phyloP scores from a whole-genome alignment of 1,140 invertebrate genomes.

The Aphelinus atriplicis region DNA sequence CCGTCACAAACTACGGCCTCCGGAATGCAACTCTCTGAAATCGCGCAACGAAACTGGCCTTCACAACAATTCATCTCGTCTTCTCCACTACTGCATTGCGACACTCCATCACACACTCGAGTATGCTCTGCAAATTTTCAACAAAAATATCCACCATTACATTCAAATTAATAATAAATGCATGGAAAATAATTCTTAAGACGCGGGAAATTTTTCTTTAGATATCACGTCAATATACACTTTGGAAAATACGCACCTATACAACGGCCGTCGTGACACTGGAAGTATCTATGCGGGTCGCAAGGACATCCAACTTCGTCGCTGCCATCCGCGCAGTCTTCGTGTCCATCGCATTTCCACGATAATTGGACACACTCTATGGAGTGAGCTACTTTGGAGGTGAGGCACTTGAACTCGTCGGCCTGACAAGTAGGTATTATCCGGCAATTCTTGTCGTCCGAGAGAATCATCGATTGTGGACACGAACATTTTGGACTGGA shows the following conservation, averaged over 20 bases:
- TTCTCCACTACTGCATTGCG: conserved; percentile 76
- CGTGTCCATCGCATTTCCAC: conserved; percentile 86
- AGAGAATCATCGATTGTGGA: conserved; percentile 77
- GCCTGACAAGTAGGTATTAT: conserved; percentile 77
- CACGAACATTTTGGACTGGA: conserved; percentile 73
- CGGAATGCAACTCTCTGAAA: conserved; percentile 71
- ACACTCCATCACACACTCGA: conserved; percentile 76
- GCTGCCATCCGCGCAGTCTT: conserved; percentile 84
- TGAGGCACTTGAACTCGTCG: conserved; percentile 80
- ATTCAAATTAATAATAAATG: not conserved
- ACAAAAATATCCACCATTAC: too few relatives aligned
- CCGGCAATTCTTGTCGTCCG: conserved; percentile 76
- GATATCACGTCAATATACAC: too few relatives aligned
- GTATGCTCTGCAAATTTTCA: conserved; percentile 52
- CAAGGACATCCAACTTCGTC: conserved; percentile 80
- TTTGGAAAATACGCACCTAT: conserved; percentile 68
- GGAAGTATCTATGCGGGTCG: conserved; percentile 72
- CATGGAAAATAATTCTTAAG: not conserved
- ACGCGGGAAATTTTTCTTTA: not conserved
- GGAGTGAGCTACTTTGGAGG: conserved; percentile 56
- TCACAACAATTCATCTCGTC: conserved; percentile 73
- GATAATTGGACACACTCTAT: conserved; percentile 82
- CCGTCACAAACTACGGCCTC: conserved; percentile 72
- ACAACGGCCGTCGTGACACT: conserved; percentile 78
- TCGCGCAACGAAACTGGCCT: conserved; percentile 72